Conservation (phyloP, 2,113 vertebrate species). For the Erpornis zantholeuca region DNA sequence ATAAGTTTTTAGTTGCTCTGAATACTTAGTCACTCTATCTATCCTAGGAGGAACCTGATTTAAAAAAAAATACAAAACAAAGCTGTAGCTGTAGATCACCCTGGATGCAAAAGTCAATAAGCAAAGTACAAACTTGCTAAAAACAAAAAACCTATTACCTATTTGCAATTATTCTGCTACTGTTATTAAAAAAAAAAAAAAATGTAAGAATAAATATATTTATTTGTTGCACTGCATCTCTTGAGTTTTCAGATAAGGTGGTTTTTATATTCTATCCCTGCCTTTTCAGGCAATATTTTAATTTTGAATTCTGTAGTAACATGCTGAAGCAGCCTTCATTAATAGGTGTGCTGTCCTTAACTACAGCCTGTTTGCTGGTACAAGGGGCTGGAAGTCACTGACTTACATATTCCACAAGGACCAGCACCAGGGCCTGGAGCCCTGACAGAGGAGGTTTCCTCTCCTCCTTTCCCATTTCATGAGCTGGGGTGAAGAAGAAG, state of each 20-base stretch:
- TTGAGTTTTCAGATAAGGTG: neutral
- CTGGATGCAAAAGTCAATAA: conserved; percentile 1
- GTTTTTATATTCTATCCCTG: neutral
- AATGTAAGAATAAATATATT: conserved; percentile 48
- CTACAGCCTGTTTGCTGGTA: neutral
- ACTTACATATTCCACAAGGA: neutral
- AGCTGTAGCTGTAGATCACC: conserved; percentile 29
- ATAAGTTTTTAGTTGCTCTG: conserved; percentile 37
- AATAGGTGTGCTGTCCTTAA: neutral
- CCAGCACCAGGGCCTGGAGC: neutral
- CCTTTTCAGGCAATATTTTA: neutral
- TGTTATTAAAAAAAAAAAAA: neutral
- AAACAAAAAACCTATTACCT: neutral
- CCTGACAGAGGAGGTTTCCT: neutral
- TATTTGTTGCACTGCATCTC: neutral
- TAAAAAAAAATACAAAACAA: neutral
- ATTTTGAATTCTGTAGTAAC: neutral
- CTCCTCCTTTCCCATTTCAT: neutral
- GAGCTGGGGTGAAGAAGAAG: neutral
- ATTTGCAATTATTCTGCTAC: neutral
- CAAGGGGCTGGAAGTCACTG: neutral
- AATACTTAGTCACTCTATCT: conserved; percentile 24
- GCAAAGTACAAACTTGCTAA: neutral
- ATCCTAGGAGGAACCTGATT: neutral
- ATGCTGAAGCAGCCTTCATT: neutral